Conservation (phyloP, 2,113 vertebrate genomes). For the Hippocampus guttulatus region DNA sequence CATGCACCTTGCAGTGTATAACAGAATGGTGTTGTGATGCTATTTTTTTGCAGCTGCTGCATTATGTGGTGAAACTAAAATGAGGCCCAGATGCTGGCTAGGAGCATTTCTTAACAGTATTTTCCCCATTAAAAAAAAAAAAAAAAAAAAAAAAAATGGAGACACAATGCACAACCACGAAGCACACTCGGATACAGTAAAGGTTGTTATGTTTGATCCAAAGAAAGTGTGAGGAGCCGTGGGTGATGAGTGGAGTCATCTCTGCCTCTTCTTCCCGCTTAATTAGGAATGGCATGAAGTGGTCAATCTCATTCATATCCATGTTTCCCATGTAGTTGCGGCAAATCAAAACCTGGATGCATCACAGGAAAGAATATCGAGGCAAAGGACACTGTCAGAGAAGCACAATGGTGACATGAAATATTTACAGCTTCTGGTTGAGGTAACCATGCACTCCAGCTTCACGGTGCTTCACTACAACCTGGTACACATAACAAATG, state of each 20-base stretch:
- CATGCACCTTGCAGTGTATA: constrained; percentile 7
- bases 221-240: constrained; percentile 72
- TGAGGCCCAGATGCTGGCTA: constrained; percentile 4
- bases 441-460: constrained; percentile 21
- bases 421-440: constrained; percentile 32
- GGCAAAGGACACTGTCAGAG: constrained; percentile 3
- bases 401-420: constrained; percentile 16
- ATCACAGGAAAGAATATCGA: constrained; percentile 9
- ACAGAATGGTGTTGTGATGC: constrained; percentile 15
- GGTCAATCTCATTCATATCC: constrained; percentile 76
- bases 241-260: constrained; percentile 67
- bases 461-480: constrained; percentile 21
- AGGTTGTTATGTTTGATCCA: constrained; percentile 81
- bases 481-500: not conserved
- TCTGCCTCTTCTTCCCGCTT: constrained; percentile 75
- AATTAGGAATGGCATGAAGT: constrained; percentile 77
- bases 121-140: not conserved
- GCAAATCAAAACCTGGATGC: constrained; percentile 72
- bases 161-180: not conserved
- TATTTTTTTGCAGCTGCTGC: constrained; percentile 23
- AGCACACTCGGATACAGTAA: constrained; percentile 70
- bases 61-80: constrained; percentile 11
- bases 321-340: constrained; percentile 79
- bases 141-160: not conserved
- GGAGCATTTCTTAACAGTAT: constrained; percentile 5